A percentile compares a stretch with the other conserved stretches of the same genome.
Conservation (phyloP, 2,797 vertebrate genomes). For the Cyprinodon diabolis region DNA sequence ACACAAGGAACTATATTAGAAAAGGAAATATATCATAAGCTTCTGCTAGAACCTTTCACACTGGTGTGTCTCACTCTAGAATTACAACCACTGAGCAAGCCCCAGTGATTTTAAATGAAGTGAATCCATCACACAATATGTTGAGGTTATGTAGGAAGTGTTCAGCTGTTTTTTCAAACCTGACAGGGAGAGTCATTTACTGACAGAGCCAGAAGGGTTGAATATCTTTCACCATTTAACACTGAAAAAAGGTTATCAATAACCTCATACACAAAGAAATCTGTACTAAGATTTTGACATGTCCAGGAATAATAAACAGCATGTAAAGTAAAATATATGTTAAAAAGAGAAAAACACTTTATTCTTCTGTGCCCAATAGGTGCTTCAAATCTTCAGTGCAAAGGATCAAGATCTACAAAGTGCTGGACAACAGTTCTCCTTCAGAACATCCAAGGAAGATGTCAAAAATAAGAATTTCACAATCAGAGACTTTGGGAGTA, state of each 20-base stretch:
- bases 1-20: not conserved
- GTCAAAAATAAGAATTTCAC: slow-evolving; percentile 93
- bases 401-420: slow-evolving; percentile 90
- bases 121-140: slow-evolving; percentile 49
- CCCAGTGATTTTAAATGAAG: slow-evolving; percentile 32
- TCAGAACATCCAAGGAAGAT: slow-evolving; percentile 88
- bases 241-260: not conserved
- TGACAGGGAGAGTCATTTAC: slow-evolving; percentile 23
- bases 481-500: slow-evolving; percentile 95
- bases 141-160: slow-evolving; percentile 27
- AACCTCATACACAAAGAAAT: not conserved
- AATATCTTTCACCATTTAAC: slow-evolving; percentile 22
- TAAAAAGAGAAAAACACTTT: not conserved
- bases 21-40: not conserved
- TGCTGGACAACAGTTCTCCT: slow-evolving; percentile 92
- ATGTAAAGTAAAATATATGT: not conserved
- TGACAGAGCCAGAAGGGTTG: slow-evolving; percentile 23
- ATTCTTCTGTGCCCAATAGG: slow-evolving; percentile 73
- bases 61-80: slow-evolving; percentile 5
- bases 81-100: slow-evolving; percentile 23
- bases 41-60: not conserved
- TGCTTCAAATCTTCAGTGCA: slow-evolving; percentile 91
- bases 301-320: not conserved
- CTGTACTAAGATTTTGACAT: not conserved
- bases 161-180: slow-evolving; percentile 35